Evolutionary conservation across 2,113 vertebrate genomes (phyloP), one percentile per base, ranked within the genome.

Genomic region (Arenaria interpres): DNA sequence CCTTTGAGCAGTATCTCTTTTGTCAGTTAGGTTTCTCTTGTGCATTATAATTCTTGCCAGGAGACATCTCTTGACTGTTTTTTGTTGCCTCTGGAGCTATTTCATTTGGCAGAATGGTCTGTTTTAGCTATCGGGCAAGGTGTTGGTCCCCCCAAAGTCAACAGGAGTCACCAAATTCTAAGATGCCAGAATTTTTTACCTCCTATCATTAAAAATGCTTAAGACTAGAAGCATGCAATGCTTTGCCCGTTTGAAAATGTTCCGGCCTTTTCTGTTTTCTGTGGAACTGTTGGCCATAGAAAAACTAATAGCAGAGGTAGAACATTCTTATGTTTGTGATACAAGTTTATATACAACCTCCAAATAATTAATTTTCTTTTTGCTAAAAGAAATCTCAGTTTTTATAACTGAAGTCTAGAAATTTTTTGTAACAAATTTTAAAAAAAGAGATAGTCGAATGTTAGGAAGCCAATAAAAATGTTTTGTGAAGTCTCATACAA

Each of bases 31-130:
- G 39, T 77, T 95, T 92, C 53, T 96, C 91, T 78, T 67, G 46
- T 91, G 91, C 64, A 19, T 77, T 96, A 63, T 90, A 83, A 82
- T 88, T 96, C 79, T 93, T 94, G 76, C 78, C 81, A 95, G 71
- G 48, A 95, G 84, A 63, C n/a, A 78, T 66, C 74, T 92, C 57
- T 74, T 66, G 39, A 33, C 41, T 56, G 15, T 11, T 88, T 37
- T 85, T 53, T 67, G 54, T 46, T 39, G 16, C 74, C n/a, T 90
- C 63, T 85, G 82, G 59, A 94, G 90, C 39, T 16, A 51, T 83
- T 86, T 91, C 13, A 30, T 86, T 90, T 90, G 86, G 51, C 75
- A 94, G 45, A 45, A 59, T 14, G 5, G 10, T 81, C 56, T 81
- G 15, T 72, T 92, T 83, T 77, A 90, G 33, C 64, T 69, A 3